Percentiles rank a stretch among this genome's conserved stretches.
Evolutionary conservation across 1,140 invertebrate species (phyloP).

Genomic region (Ylistrum balloti): DNA sequence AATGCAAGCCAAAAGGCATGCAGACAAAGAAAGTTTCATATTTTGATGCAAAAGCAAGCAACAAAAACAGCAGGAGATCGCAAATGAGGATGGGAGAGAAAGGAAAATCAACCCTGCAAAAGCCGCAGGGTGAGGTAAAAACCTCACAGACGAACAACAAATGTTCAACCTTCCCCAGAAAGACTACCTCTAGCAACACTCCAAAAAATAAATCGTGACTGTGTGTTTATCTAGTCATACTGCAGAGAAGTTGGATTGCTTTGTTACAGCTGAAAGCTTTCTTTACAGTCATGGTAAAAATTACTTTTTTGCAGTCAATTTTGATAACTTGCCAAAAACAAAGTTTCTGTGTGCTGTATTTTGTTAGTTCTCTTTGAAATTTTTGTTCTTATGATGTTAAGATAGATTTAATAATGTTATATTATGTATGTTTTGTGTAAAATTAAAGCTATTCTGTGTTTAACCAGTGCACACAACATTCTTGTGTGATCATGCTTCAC

Average conservation of each 20-base stretch:
- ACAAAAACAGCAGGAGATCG: neutral
- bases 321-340: neutral
- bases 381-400: neutral
- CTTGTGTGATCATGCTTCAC: neutral
- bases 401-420: neutral
- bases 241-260: neutral
- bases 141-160: neutral
- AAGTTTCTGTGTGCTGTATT: neutral
- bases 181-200: constrained; percentile 21
- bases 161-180: neutral
- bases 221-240: constrained; percentile 3
- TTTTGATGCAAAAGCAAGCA: constrained; percentile 15
- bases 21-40: neutral
- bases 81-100: neutral
- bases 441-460: neutral
- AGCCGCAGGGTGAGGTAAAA: neutral
- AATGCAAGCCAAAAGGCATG: neutral
- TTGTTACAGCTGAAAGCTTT: neutral
- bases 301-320: neutral
- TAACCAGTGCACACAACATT: neutral
- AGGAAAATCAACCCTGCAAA: neutral
- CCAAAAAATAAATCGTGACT: constrained; percentile 5
- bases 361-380: neutral
- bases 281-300: neutral
- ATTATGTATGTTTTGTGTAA: neutral